These are phyloP conservation scores for Sclerurus mexicanus DNA, from an alignment of 2,113 vertebrate species.

Conservation along the genomic window DNA sequence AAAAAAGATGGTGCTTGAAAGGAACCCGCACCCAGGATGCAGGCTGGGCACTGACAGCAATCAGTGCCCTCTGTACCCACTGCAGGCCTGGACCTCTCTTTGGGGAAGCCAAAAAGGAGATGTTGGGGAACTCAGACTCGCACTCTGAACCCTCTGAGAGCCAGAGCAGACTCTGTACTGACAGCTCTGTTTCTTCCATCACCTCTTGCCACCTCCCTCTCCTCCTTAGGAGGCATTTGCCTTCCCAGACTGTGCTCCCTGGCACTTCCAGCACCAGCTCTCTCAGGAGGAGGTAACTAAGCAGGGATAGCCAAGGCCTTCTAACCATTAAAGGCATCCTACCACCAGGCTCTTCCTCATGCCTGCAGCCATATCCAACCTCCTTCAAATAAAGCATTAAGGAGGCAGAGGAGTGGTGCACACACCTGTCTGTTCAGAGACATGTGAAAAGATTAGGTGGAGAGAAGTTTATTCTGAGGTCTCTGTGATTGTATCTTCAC, in stretches of 20 bases:
- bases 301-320: not conserved
- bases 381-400: not conserved
- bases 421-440: conserved; percentile 46
- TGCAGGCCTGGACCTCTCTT: not conserved
- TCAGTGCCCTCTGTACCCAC: not conserved
- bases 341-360: not conserved
- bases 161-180: not conserved
- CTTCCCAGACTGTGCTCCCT: not conserved
- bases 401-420: not conserved
- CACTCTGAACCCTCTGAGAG: not conserved
- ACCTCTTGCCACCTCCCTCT: not conserved
- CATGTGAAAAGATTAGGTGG: conserved; percentile 13
- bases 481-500: conserved; percentile 34
- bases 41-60: not conserved
- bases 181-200: not conserved
- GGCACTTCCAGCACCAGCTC: not conserved
- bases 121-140: not conserved
- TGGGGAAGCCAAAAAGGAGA: not conserved
- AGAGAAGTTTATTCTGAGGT: conserved; percentile 44
- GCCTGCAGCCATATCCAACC: not conserved
- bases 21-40: not conserved
- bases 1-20: not conserved
- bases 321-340: not conserved
- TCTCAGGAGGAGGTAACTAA: not conserved
- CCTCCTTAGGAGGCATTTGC: not conserved